A percentile compares a stretch with the other conserved stretches of the same genome.
Conservation (phyloP, 2,888 invertebrate species). For the Drosophila borborema region DNA sequence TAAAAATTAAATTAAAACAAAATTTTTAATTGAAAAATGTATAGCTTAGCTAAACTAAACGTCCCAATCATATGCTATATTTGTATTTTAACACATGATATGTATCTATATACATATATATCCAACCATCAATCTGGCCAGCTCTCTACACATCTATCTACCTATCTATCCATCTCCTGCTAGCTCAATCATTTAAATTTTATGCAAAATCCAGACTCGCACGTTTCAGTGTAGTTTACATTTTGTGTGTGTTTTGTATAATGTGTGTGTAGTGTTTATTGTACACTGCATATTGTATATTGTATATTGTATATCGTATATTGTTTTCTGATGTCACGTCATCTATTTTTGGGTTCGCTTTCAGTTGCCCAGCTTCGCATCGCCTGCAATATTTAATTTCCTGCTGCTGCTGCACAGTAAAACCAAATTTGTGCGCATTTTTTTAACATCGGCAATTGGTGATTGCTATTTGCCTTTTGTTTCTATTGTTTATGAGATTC, state of each 20-base stretch:
- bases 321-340: conserved; percentile 55
- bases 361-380: conserved; percentile 22
- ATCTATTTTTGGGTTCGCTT: conserved; percentile 52
- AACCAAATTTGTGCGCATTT: conserved; percentile 49
- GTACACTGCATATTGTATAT: background rate
- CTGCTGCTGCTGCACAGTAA: conserved; percentile 52
- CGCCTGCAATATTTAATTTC: conserved; percentile 60
- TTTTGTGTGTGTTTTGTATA: conserved; percentile 55
- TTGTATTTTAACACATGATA: background rate
- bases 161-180: background rate
- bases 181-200: conserved; percentile 54
- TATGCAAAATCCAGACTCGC: conserved; percentile 54
- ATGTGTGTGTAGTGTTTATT: conserved; percentile 16
- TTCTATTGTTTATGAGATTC: conserved; percentile 40
- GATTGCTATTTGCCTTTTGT: conserved; percentile 30
- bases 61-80: background rate
- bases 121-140: background rate
- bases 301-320: conserved; percentile 38
- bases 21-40: too few species aligned
- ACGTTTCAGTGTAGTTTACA: conserved; percentile 63
- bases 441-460: conserved; percentile 41
- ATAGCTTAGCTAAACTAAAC: background rate
- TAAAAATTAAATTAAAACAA: too few species aligned
- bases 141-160: background rate
- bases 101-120: background rate